Evolutionary conservation across 2,888 invertebrate species (phyloP), one percentile per base, ranked within the genome.

Genomic region (Oscheius sp.): DNA sequence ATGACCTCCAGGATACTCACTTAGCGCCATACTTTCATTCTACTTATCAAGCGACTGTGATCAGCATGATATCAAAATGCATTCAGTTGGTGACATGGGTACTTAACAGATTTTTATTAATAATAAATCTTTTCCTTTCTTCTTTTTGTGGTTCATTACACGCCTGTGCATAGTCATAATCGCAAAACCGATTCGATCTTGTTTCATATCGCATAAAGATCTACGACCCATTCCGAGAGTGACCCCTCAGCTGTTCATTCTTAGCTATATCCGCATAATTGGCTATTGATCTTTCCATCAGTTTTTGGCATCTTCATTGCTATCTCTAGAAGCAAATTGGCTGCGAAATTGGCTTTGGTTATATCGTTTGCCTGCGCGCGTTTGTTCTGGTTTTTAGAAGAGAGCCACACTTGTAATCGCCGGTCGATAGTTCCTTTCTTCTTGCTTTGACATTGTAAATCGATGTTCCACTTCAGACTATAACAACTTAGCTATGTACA

Each of bases 81-180:
- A 45, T 64, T 64, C 48, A 64, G 46, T 64, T 64, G 64, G 64
- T 50, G 64, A 64, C 20, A 64, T 46, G 64, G 61, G 61, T 61
- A 61, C 17, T 17, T 31, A n/a, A 12, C 33, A 61, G 61, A 61
- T 45, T 61, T 58, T 42, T 61, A 45, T 39, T 58, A n/a, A 45
- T 23, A 42, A 61, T 25, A 29, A 10, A 31, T n/a, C 20, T 3
- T 3, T 17, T n/a, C 20, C 53, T 23, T 31, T 31, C 29, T 10
- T 8, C 45, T 42, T 61, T 27, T 61, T 61, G 42, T 45, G 42
- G 42, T 8, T 17, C 61, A 58, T 61, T 61, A 61, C 45, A 45
- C 29, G 45, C 45, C 34, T 34, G 61, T 45, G 45, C 61, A 42
- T 45, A 61, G 61, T 61, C 42, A 61, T 61, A 61, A 61, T 61